Evolutionary conservation across 2,888 invertebrate species (phyloP), one percentile per base, ranked within the genome.

Genomic region (Ormyrus thymus): DNA sequence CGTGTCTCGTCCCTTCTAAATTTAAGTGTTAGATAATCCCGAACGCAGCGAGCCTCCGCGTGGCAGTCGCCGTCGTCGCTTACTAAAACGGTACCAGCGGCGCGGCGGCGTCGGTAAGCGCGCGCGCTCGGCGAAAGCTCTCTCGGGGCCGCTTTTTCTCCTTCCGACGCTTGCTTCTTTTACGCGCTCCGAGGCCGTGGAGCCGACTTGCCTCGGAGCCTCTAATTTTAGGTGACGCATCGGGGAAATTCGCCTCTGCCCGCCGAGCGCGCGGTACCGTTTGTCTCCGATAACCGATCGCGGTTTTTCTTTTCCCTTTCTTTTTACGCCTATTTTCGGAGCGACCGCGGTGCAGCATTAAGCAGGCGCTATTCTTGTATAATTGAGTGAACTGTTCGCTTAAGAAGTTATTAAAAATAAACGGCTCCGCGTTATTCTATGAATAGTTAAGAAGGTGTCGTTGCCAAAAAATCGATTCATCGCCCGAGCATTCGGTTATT

Each of bases 11-110:
- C 64, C 81, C 81, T 77, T 81, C 88, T 88, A 89, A 88, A 88
- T 89, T 89, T 89, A 89, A 88, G 87, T 88, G 88, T 89, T 89
- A 89, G 89, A 89, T 89, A 89, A 89, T 87, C 86, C 84, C 83
- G 84, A 81, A 71, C 81, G 82, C 64, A 61, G 72, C 75, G 53
- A 48, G 43, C 55, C 55, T 62, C 50, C 70, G 62, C 55, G 59
- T 43, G 48, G 83, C 82, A 83, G 83, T 82, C 78, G 82, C 11
- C 43, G 65, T 66, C 46, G 83, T 78, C 81, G 80, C 81, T 78
- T 81, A 83, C 84, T 84, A 84, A 83, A 84, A 83, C 82, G 82
- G 84, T 84, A 80, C 53, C 62, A 64, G 65, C 58, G 64, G n/a
- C 72, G 64, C 69, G 46, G 29, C 29, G 46, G 13, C 70, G 6